Base-by-base conservation (phyloP, 2,113 vertebrate species). In the Rhinopithecus roxellana region DNA sequence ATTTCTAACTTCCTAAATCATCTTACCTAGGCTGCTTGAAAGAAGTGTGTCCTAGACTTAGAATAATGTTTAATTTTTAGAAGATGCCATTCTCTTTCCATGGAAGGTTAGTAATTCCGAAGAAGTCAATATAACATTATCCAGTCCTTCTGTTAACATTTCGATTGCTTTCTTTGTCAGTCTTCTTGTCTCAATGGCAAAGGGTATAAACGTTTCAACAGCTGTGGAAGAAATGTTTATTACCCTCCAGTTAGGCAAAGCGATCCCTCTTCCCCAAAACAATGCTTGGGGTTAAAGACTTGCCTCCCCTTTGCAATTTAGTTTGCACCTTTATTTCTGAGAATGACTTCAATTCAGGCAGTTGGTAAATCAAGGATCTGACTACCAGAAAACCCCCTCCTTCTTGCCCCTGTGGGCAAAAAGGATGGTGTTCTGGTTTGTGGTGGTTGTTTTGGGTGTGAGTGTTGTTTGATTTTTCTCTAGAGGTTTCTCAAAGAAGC, bases 41-140 rank as follows among this genome's bases (percentile, higher is more conserved):
- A n/a, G 30, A 59, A 0, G 0, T 14, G 1, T 0, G 0, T 50
- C 10, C 17, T 57, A 69, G 20, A 77, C 70, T 88, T 72, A 2
- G 77, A 59, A 40, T 43, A 1, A 25, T 10, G 2, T 13, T 1
- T 11, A 38, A 18, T 6, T 61, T 80, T 48, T 43, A 1, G 3
- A 22, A 0, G 0, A 32, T 23, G 6, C 64, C 52, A 0, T 25
- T n/a, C 48, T 90, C 72, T 40, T 2, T 5, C 74, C 32, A 2
- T 9, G 25, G 50, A 67, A 48, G 85, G 20, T 12, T 5, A 12
- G 43, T 4, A 2, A 23, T 14, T 61, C 81, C n/a, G 11, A 12
- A 88, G 40, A 30, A 32, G 6, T 48, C 45, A 16, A 0, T 0
- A 0, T 1, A 4, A 14, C 3, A 23, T 10, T 8, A 7, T 2